Evolutionary conservation across 2,888 invertebrate species (phyloP).

Genomic region (Diarsia dahlii): DNA sequence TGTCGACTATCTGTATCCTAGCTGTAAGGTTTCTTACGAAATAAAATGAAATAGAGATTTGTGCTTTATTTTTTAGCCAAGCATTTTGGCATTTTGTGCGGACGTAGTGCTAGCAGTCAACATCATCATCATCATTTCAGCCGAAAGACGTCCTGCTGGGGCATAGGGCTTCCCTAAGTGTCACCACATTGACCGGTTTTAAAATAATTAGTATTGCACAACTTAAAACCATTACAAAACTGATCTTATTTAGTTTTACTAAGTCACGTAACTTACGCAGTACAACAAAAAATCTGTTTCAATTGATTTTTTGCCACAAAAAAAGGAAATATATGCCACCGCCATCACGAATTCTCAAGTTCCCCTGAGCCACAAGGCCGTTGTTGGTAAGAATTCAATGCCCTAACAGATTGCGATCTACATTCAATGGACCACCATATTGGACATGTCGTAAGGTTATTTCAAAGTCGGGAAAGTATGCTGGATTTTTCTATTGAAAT

Average conservation of each 20-base stretch:
- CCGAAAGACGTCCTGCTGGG: too few relatives aligned
- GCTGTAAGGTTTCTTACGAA: too few relatives aligned
- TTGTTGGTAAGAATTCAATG: slow-evolving; percentile 10
- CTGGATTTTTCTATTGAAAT: neutral
- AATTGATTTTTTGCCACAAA: slow-evolving; percentile 15
- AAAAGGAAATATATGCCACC: slow-evolving; percentile 14
- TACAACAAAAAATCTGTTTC: neutral
- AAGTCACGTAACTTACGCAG: neutral
- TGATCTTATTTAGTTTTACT: neutral
- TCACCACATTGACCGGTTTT: too few relatives aligned
- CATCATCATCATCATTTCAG: too few relatives aligned
- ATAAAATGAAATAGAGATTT: too few relatives aligned
- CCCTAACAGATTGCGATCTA: slow-evolving; percentile 8
- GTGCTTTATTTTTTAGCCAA: too few relatives aligned
- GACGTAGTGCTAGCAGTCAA: too few relatives aligned
- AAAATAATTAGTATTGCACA: neutral
- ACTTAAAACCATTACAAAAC: neutral
- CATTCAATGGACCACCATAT: slow-evolving; percentile 21
- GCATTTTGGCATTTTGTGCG: too few relatives aligned
- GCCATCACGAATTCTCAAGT: slow-evolving; percentile 13
- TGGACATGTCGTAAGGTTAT: slow-evolving; percentile 11
- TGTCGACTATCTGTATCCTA: too few relatives aligned
- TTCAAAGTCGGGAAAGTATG: slow-evolving; percentile 4
- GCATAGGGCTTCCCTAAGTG: too few relatives aligned
- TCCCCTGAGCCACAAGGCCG: slow-evolving; percentile 30